A percentile compares a stretch with the other conserved stretches of the same genome.
Evolutionary conservation across 2,113 vertebrate species (phyloP).

Genomic region (Tonatia bakeri): DNA sequence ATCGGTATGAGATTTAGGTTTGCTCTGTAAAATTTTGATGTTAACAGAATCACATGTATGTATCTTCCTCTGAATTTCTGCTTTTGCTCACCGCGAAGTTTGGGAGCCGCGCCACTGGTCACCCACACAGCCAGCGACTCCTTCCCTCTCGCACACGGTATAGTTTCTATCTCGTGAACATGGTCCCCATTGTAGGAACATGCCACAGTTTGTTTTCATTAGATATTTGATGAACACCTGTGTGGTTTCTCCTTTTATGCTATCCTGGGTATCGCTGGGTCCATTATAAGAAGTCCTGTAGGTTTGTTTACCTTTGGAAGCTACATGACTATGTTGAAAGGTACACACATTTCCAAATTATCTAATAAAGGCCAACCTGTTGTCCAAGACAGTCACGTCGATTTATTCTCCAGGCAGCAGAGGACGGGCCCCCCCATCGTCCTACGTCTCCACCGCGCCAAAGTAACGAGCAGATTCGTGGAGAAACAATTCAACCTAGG

Average conservation of each 20-base stretch:
- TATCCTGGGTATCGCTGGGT: neutral
- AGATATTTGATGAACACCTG: neutral
- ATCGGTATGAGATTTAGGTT: neutral
- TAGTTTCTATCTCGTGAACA: neutral
- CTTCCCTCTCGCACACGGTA: neutral
- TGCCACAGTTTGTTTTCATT: neutral
- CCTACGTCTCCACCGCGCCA: neutral
- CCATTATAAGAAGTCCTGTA: neutral
- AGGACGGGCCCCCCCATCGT: neutral
- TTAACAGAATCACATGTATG: neutral
- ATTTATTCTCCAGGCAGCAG: neutral
- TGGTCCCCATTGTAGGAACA: neutral
- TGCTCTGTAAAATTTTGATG: neutral
- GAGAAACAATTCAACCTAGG: neutral
- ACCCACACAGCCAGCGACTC: accelerated
- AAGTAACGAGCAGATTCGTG: neutral
- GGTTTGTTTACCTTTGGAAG: neutral
- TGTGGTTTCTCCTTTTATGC: neutral
- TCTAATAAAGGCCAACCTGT: neutral
- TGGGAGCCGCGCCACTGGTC: neutral
- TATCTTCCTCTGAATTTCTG: neutral
- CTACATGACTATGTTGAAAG: neutral
- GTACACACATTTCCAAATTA: neutral
- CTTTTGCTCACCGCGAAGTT: neutral
- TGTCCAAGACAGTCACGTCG: neutral